Evolutionary conservation across 1,140 invertebrate genomes (phyloP).

Genomic region (Centruroides sculpturatus): DNA sequence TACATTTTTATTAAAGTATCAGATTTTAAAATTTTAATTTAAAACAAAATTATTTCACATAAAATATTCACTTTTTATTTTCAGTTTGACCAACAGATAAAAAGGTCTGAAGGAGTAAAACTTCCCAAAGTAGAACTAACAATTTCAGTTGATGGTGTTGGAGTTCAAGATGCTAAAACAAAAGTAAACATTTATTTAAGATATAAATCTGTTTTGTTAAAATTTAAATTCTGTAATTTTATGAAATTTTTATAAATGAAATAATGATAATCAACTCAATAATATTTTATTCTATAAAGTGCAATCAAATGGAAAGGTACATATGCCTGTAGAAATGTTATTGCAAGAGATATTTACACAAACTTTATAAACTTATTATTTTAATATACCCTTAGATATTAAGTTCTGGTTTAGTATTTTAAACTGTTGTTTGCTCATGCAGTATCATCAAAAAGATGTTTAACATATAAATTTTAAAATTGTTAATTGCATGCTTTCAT

Average conservation of each 20-base stretch:
- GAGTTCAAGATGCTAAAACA: conserved; percentile 65
- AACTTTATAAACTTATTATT: no score
- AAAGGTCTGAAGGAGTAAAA: conserved; percentile 81
- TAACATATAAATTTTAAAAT: no score
- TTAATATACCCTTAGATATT: no score
- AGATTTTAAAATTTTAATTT: background rate
- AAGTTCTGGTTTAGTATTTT: no score
- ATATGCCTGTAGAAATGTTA: no score
- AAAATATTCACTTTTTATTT: conserved; percentile 10
- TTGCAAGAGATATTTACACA: no score
- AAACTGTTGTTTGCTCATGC: no score
- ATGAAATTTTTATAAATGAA: background rate
- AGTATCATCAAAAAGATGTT: no score
- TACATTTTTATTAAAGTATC: background rate
- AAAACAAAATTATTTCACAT: background rate
- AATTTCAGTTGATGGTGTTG: conserved; percentile 87
- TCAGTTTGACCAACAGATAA: conserved; percentile 74
- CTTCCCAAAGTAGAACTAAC: conserved; percentile 81
- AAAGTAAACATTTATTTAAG: conserved; percentile 31
- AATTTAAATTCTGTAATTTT: no score
- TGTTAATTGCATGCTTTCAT: no score
- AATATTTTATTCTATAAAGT: no score
- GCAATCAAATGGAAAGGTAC: no score
- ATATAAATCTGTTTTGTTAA: background rate
- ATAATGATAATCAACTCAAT: background rate